These are phyloP conservation scores for Tachina fera DNA, from an alignment of 2,888 invertebrate genomes.

Conservation along the genomic window DNA sequence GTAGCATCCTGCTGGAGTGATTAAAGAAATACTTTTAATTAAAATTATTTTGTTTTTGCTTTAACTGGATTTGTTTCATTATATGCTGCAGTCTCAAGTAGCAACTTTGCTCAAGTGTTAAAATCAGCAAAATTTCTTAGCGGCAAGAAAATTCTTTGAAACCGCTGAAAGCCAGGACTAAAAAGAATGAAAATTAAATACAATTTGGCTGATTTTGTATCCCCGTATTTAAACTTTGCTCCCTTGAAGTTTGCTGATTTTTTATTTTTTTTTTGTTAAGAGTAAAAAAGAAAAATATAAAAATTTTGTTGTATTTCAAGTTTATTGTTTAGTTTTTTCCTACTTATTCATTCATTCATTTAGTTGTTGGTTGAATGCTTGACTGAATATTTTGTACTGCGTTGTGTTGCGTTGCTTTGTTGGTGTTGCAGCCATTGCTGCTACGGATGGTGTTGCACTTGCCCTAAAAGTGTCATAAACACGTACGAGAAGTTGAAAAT, in stretches of 20 bases:
- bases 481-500: conserved; percentile 65
- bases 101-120: conserved; percentile 10
- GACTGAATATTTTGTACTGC: conserved; percentile 23
- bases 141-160: neutral
- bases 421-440: no score
- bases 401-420: conserved; percentile 7
- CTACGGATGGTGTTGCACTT: conserved; percentile 65
- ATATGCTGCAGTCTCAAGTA: conserved; percentile 1
- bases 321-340: conserved; percentile 33
- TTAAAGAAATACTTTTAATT: conserved; percentile 27
- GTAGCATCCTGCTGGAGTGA: conserved; percentile 2
- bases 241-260: neutral
- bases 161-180: conserved; percentile 13
- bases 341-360: conserved; percentile 27
- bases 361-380: conserved; percentile 54
- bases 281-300: conserved; percentile 2
- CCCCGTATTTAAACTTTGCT: neutral
- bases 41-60: neutral
- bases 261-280: neutral
- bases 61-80: conserved; percentile 13
- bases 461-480: conserved; percentile 71
- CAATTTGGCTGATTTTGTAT: conserved; percentile 28
- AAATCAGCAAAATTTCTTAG: neutral
- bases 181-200: conserved; percentile 21
- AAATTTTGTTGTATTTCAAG: conserved; percentile 46